Evolutionary conservation across 2,797 vertebrate genomes (phyloP).

Genomic region (Cryptoblepharus egeriae): DNA sequence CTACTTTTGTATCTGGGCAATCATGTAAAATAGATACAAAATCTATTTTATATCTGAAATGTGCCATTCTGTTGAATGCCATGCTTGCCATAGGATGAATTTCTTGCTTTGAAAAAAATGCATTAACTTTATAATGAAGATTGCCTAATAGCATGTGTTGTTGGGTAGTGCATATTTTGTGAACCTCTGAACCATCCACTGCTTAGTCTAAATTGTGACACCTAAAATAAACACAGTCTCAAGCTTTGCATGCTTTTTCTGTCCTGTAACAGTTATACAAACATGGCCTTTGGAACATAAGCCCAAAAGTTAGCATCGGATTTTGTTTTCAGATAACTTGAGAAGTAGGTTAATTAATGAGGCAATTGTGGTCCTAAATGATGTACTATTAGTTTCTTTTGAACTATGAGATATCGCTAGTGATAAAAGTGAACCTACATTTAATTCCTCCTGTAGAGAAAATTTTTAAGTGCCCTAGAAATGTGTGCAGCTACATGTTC

Average conservation of each 20-base stretch:
- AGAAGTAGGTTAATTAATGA: background rate
- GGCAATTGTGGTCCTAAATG: slow-evolving; percentile 24
- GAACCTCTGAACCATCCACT: background rate
- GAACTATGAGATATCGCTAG: too few species aligned
- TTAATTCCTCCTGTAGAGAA: background rate
- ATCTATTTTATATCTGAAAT: background rate
- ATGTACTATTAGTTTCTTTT: background rate
- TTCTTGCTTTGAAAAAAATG: slow-evolving; percentile 28
- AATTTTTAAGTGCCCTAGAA: background rate
- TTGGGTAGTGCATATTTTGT: background rate
- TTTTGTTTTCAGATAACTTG: background rate
- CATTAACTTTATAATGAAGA: slow-evolving; percentile 12
- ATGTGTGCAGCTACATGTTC: accelerated
- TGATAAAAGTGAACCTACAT: background rate
- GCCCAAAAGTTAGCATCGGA: slow-evolving; percentile 31
- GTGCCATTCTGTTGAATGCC: slow-evolving; percentile 38
- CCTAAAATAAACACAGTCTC: background rate
- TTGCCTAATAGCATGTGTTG: background rate
- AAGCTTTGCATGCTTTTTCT: slow-evolving; percentile 2
- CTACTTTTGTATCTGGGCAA: background rate
- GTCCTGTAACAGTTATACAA: slow-evolving; percentile 52
- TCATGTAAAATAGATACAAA: background rate
- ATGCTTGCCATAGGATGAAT: slow-evolving; percentile 11
- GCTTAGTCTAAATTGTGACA: background rate
- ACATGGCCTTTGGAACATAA: slow-evolving; percentile 56